These are phyloP conservation scores for Phasia obesa DNA, from an alignment of 2,888 invertebrate species.

Conservation along the genomic window DNA sequence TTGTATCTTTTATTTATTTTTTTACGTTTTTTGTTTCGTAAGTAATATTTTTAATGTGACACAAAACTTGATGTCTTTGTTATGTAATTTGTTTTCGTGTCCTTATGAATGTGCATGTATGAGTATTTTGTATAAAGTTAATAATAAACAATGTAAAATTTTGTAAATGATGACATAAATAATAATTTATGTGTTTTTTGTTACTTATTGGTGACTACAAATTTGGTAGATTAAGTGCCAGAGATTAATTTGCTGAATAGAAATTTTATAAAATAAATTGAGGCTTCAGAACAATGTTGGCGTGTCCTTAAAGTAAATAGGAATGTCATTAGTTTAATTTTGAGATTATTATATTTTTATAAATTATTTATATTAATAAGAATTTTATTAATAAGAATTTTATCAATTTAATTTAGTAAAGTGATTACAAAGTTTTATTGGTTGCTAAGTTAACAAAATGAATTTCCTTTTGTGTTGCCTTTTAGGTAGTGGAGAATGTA, in stretches of 20 bases:
- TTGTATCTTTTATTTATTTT: neutral
- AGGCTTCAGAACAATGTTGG: neutral
- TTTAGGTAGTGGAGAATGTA: too few species aligned
- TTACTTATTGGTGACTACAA: constrained; percentile 5
- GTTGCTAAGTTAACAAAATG: too few species aligned
- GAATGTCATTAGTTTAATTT: neutral
- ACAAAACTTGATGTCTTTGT: constrained; percentile 56
- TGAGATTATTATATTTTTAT: too few species aligned
- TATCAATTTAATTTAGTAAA: too few species aligned
- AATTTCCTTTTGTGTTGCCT: too few species aligned
- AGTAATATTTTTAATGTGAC: constrained; percentile 59
- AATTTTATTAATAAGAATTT: too few species aligned
- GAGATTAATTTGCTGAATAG: constrained; percentile 37
- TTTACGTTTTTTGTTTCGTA: neutral
- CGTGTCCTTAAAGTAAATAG: neutral
- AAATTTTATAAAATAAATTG: constrained; percentile 34
- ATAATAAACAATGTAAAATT: constrained; percentile 36
- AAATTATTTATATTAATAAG: too few species aligned
- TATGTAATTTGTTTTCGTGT: constrained; percentile 50
- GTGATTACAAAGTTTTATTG: too few species aligned
- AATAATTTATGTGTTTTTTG: constrained; percentile 53
- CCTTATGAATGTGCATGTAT: constrained; percentile 8
- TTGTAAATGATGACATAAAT: constrained; percentile 59
- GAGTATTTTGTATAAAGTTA: constrained; percentile 9
- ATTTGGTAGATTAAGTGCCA: constrained; percentile 16